Evolutionary conservation across 2,797 vertebrate genomes (phyloP).

Genomic region (Pseudochaenichthys georgianus): DNA sequence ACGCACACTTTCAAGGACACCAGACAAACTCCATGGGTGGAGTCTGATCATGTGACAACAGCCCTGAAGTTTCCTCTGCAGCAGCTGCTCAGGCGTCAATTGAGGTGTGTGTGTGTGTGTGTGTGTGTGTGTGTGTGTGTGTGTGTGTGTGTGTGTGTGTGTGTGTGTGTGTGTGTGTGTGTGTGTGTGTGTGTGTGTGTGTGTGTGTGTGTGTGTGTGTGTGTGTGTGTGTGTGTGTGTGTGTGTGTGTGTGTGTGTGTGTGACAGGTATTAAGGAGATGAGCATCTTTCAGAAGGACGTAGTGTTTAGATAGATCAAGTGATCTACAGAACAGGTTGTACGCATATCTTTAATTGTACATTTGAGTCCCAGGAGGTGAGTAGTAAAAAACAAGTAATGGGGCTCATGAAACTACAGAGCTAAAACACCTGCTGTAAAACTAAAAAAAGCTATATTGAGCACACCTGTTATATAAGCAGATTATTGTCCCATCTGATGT

Average conservation of each 20-base stretch:
- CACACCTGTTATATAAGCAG: not conserved
- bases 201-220: conserved; percentile 24
- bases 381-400: not conserved
- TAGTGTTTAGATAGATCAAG: conserved; percentile 15
- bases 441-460: conserved; percentile 5
- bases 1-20: conserved; percentile 78
- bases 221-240: conserved; percentile 22
- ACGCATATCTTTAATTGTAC: conserved; percentile 16
- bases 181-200: too few species aligned
- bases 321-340: conserved; percentile 29
- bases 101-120: conserved; percentile 18
- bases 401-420: not conserved
- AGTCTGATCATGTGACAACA: conserved; percentile 79
- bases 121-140: too few species aligned
- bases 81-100: conserved; percentile 77
- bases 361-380: conserved; percentile 12
- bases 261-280: conserved; percentile 25
- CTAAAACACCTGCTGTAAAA: not conserved
- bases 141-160: too few species aligned
- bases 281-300: conserved; percentile 11
- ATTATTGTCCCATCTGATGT: not conserved
- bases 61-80: conserved; percentile 71
- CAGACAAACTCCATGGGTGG: conserved; percentile 62
- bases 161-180: too few species aligned
- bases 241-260: conserved; percentile 16